Base-by-base conservation (phyloP, 2,888 invertebrate species). In the Latheticus oryzae region DNA sequence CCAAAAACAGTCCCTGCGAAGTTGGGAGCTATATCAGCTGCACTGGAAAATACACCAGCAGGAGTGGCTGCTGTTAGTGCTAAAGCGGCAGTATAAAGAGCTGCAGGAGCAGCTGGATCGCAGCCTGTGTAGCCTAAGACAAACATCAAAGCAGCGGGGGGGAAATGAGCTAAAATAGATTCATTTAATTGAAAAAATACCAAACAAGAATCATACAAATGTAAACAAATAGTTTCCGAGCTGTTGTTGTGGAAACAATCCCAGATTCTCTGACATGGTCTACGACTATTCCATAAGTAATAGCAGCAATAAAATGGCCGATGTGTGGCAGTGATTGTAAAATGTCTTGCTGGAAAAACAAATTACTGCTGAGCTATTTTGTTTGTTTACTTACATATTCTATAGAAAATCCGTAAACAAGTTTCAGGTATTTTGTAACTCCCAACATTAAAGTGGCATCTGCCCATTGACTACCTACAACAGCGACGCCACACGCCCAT, bases 81-180 rank as follows among this genome's bases (percentile, higher is more conserved):
- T 23, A 85, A 76, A 8, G 84, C 83, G 0, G 83, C 82, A 11
- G 83, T 83, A 30, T 85, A 84, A 8, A 85, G 68, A 64, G 82
- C 82, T 3, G 84, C 83, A 5, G 84, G 84, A 0, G 82, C 80
- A 13, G 82, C 73, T 8, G 83, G 82, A 68, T 85, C 82, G 58
- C 85, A 85, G 21, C 84, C 84, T 1, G 84, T 83, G 67, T 84
- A 84, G 8, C 84, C 84, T 19, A 85, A 77, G n/a, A 84, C 82
- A 64, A 84, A 82, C 63, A 85, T 78, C 26, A 84, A 73, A 1
- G 84, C 81, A 8, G 84, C 84, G 0, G 84, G 83, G 30, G 83
- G 79, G 64, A 84, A 84, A 68, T 84, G 84, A 3, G 84, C 84
- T 83, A 62, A 9, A 75, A 69, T 26, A 26, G 2, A 26, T 2